Conservation (phyloP, 2,113 vertebrate genomes). For the Suricata suricatta region DNA sequence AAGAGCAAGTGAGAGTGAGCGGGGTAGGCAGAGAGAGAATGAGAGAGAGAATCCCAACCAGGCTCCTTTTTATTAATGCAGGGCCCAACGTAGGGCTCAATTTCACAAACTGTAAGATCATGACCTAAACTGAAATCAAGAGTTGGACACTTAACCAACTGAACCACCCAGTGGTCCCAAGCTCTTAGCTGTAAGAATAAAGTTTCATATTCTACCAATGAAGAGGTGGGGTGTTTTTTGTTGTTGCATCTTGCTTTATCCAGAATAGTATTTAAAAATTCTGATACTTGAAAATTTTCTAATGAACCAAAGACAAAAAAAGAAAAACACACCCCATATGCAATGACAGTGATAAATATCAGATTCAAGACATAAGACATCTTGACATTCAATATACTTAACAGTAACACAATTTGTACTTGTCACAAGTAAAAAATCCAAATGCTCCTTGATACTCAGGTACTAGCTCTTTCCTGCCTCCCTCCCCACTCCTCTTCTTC, state of each 20-base stretch:
- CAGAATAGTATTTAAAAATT: not conserved
- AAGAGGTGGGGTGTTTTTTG: not conserved
- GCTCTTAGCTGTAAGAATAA: too few relatives aligned
- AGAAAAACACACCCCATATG: not conserved
- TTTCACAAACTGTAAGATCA: too few relatives aligned
- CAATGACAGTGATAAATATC: not conserved
- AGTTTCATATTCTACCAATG: not conserved
- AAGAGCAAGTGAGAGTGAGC: too few relatives aligned
- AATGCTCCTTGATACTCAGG: not conserved
- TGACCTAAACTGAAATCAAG: too few relatives aligned
- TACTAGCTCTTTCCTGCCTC: not conserved
- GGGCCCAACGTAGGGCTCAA: too few relatives aligned
- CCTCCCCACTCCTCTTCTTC: not conserved
- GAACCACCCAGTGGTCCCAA: too few relatives aligned
- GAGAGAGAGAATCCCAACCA: too few relatives aligned
- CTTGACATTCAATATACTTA: not conserved
- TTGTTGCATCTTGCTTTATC: not conserved
- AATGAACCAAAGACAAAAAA: not conserved
- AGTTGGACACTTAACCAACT: too few relatives aligned
- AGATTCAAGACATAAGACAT: not conserved
- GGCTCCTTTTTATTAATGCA: too few relatives aligned
- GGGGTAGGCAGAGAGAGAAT: too few relatives aligned
- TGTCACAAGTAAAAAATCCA: not conserved
- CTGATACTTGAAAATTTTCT: not conserved
- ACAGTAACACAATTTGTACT: not conserved